Base-by-base conservation (phyloP, 2,797 vertebrate genomes). In the Stomatorhinus walkeri region DNA sequence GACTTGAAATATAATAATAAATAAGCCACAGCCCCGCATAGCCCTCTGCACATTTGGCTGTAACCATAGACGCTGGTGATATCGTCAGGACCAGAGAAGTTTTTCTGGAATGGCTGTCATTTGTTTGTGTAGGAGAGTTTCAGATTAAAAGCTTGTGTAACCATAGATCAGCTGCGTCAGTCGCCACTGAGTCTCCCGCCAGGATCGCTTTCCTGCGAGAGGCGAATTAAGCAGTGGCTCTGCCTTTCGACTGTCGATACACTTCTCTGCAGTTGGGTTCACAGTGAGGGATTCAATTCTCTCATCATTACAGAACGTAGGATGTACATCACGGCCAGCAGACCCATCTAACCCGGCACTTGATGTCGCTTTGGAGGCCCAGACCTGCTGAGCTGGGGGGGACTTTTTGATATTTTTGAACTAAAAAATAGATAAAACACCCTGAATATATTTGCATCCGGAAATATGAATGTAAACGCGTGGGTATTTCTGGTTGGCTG, bases 131-230 rank as follows among this genome's bases (percentile, higher is more conserved):
- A 92, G 93, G 93, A 93, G 93, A 93, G 93, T 94, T 93, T 93
- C 92, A 93, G 91, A 91, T 93, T 93, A 94, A 94, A 95, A 94
- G 93, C 92, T 93, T 92, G 92, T 93, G 93, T 95, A 94, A 94
- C 91, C 92, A 89, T 90, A 90, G 92, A 92, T 92, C 89, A 81
- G 90, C 88, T 88, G 92, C 90, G 91, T 90, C 90, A 52, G 1
- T 89, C 90, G 93, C 94, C 93, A 89, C 91, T 87, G 93, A 93
- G 94, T 92, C 92, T 91, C 32, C 92, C 92, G 92, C 93, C 92
- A 64, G 93, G 93, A 94, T 94, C 92, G 91, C 93, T 93, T 94
- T 93, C 93, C 92, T 89, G 88, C 88, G 79, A 89, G 91, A 94
- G 93, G 89, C 85, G 28, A 56, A n/a, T 87, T 56, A 87, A 86